Evolutionary conservation across 2,888 invertebrate species (phyloP).

Genomic region (Epistrophella euchroma): DNA sequence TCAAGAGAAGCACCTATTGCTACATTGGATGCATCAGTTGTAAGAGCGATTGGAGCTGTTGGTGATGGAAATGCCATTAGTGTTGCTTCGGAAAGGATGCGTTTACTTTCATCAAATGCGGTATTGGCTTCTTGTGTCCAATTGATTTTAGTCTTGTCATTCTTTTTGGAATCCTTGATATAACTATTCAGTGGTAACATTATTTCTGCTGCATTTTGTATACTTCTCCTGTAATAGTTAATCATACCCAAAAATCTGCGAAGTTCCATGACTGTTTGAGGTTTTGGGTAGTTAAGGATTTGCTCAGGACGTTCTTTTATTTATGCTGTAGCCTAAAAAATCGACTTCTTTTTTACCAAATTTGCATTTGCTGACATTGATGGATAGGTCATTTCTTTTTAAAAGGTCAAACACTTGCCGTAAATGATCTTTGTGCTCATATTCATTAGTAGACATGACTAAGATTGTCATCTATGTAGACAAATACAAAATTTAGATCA

Average conservation of each 20-base stretch:
- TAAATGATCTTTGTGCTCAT: slow-evolving; percentile 13
- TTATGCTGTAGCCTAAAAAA: slow-evolving; percentile 34
- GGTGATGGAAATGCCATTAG: neutral
- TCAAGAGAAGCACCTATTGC: slow-evolving; percentile 14
- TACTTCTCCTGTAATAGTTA: slow-evolving; percentile 39
- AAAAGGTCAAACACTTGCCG: neutral
- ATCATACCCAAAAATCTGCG: slow-evolving; percentile 28
- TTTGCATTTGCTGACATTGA: slow-evolving; percentile 20
- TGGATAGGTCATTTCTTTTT: neutral
- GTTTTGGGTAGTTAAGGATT: slow-evolving; percentile 24
- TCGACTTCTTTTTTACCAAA: slow-evolving; percentile 24
- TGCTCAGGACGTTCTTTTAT: slow-evolving; percentile 19
- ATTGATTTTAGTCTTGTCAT: neutral
- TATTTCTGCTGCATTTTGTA: slow-evolving; percentile 23
- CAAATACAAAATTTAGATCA: slow-evolving; percentile 64
- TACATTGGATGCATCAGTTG: slow-evolving; percentile 8
- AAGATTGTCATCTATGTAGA: slow-evolving; percentile 28
- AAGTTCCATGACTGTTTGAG: slow-evolving; percentile 24
- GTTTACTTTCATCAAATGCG: neutral
- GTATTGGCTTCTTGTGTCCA: neutral
- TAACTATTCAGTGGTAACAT: slow-evolving; percentile 8
- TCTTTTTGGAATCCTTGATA: too few relatives aligned
- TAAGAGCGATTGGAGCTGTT: neutral
- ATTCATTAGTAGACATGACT: slow-evolving; percentile 4
- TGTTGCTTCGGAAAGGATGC: neutral